Evolutionary conservation across 1,140 invertebrate genomes (phyloP).

Genomic region (Alviniconcha marisindica): DNA sequence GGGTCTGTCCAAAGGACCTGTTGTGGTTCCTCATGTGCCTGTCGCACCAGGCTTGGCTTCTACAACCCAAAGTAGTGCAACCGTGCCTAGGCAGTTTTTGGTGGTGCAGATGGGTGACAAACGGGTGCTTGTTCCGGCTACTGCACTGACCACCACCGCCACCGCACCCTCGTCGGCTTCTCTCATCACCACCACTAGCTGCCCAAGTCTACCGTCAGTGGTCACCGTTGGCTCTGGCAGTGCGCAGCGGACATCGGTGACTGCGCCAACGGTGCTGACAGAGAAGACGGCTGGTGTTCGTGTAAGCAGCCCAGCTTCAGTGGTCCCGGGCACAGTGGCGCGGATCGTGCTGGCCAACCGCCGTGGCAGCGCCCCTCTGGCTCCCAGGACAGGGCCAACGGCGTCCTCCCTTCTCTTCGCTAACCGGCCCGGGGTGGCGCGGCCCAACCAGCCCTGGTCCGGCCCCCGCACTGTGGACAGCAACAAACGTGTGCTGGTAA

Average conservation of each 20-base stretch:
- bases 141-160: background rate
- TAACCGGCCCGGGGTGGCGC: background rate
- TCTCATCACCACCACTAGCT: background rate
- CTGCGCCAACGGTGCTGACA: background rate
- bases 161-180: background rate
- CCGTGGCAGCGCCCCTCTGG: background rate
- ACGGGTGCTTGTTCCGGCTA: background rate
- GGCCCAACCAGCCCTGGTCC: constrained; percentile 19
- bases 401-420: constrained; percentile 11
- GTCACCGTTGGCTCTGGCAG: background rate
- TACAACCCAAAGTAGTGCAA: background rate
- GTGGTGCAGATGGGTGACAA: constrained; percentile 36
- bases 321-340: background rate
- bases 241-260: no score
- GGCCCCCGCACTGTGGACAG: constrained; percentile 26
- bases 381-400: constrained; percentile 4
- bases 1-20: background rate
- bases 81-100: constrained; percentile 16
- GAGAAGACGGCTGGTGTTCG: no score
- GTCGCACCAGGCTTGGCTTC: background rate
- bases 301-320: background rate
- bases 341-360: constrained; percentile 8
- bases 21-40: background rate
- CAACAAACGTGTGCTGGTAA: constrained; percentile 1
- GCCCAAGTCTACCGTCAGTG: background rate